phyloP scores from a whole-genome alignment of 2,888 invertebrate species.

The Eupithecia insigniata region DNA sequence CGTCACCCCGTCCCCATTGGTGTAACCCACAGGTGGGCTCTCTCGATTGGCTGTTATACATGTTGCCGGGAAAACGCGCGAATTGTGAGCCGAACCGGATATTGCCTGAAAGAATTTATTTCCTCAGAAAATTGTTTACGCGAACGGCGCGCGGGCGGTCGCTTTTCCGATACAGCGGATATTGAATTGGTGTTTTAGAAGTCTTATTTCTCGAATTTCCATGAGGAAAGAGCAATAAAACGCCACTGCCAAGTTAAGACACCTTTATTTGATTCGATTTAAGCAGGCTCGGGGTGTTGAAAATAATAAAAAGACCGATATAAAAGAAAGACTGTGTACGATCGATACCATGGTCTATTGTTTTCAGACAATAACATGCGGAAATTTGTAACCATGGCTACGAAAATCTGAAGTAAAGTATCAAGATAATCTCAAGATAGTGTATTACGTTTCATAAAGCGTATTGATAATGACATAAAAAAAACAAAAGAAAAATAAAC shows the following conservation, averaged over 20 bases:
- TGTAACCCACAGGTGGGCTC: slow-evolving; percentile 40
- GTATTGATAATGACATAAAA: not conserved
- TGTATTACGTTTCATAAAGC: not conserved
- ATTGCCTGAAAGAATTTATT: slow-evolving; percentile 78
- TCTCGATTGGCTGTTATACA: slow-evolving; percentile 59
- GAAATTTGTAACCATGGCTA: slow-evolving; percentile 46
- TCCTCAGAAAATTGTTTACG: slow-evolving; percentile 81
- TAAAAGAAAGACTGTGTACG: slow-evolving; percentile 39
- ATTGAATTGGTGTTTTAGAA: slow-evolving; percentile 68
- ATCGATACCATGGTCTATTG: slow-evolving; percentile 59
- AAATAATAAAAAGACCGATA: slow-evolving; percentile 29
- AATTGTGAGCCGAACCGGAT: slow-evolving; percentile 69
- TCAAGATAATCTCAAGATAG: no score
- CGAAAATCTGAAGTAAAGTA: slow-evolving; percentile 29
- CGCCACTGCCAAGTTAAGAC: slow-evolving; percentile 19
- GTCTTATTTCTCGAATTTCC: slow-evolving; percentile 56
- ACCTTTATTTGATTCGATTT: slow-evolving; percentile 1
- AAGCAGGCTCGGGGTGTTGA: slow-evolving; percentile 23
- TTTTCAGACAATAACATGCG: slow-evolving; percentile 44
- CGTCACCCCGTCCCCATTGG: slow-evolving; percentile 66
- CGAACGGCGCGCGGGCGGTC: slow-evolving; percentile 65
- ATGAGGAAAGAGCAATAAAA: slow-evolving; percentile 47
- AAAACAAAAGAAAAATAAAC: slow-evolving; percentile 7
- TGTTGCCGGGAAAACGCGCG: slow-evolving; percentile 70
- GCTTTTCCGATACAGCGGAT: slow-evolving; percentile 67